phyloP scores from a whole-genome alignment of 2,797 vertebrate genomes.

The Argya squamiceps region DNA sequence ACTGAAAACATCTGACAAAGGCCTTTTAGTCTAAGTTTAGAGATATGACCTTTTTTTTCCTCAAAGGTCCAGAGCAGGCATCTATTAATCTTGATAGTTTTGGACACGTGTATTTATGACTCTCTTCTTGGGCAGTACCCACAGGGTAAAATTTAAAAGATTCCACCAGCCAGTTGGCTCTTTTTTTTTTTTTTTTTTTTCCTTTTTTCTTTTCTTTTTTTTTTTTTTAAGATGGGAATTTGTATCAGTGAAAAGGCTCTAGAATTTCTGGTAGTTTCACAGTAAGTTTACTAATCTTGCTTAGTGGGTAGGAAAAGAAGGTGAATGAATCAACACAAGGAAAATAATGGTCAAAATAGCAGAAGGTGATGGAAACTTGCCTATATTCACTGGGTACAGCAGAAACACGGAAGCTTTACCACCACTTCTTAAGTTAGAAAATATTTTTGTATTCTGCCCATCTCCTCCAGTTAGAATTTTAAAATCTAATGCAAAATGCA shows the following conservation, averaged over 20 bases:
- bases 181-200: too few species aligned
- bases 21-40: background rate
- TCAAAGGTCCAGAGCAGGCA: background rate
- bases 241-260: background rate
- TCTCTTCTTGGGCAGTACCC: background rate
- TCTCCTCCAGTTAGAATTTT: background rate
- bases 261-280: background rate
- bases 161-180: background rate
- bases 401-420: background rate
- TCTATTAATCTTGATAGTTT: background rate
- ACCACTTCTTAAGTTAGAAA: background rate
- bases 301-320: background rate
- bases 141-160: background rate
- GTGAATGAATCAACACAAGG: background rate
- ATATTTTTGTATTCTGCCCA: background rate
- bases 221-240: background rate
- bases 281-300: background rate
- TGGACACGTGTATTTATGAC: background rate
- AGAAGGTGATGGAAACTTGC: background rate
- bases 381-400: background rate
- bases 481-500: background rate
- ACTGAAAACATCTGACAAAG: constrained; percentile 1
- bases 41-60: background rate
- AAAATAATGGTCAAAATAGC: background rate
- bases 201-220: too few species aligned